These are phyloP conservation scores for Rhinoderma darwinii DNA, from an alignment of 2,113 vertebrate species.

Conservation along the genomic window DNA sequence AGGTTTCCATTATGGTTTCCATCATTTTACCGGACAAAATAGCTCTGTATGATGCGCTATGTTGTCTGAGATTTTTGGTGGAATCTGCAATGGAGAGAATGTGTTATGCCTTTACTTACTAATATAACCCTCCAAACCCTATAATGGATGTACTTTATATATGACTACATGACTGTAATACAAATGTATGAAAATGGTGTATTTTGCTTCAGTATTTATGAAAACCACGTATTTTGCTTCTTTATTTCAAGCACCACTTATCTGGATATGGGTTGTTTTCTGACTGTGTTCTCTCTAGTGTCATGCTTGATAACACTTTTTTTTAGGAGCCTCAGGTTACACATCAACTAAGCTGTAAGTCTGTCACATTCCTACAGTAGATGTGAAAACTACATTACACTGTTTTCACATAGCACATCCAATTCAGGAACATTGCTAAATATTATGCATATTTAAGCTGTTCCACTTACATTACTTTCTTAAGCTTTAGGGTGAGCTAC, in stretches of 20 bases:
- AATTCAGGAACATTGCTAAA: constrained; percentile 12
- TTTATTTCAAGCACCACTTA: not conserved
- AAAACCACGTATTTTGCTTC: not conserved
- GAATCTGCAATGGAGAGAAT: too few relatives aligned
- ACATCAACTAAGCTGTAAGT: constrained; percentile 5
- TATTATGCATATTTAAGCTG: constrained; percentile 17
- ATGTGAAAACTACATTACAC: constrained; percentile 20
- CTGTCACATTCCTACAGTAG: constrained; percentile 20
- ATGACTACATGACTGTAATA: not conserved
- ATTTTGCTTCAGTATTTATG: too few relatives aligned
- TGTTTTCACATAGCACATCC: constrained; percentile 30
- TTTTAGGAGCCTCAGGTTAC: constrained; percentile 17
- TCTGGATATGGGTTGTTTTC: not conserved
- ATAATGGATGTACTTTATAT: not conserved
- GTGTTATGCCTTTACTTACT: too few relatives aligned
- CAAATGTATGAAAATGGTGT: not conserved
- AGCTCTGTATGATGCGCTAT: too few relatives aligned
- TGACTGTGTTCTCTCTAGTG: not conserved
- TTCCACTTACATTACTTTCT: not conserved
- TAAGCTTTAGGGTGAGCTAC: not conserved
- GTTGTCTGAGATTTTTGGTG: too few relatives aligned
- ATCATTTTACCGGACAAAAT: too few relatives aligned
- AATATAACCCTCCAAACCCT: not conserved
- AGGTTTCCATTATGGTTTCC: too few relatives aligned
- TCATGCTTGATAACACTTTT: constrained; percentile 14